Percentiles rank a stretch among this genome's conserved stretches.
Evolutionary conservation across 2,888 invertebrate species (phyloP).

Genomic region (Dicyrtomina minuta): DNA sequence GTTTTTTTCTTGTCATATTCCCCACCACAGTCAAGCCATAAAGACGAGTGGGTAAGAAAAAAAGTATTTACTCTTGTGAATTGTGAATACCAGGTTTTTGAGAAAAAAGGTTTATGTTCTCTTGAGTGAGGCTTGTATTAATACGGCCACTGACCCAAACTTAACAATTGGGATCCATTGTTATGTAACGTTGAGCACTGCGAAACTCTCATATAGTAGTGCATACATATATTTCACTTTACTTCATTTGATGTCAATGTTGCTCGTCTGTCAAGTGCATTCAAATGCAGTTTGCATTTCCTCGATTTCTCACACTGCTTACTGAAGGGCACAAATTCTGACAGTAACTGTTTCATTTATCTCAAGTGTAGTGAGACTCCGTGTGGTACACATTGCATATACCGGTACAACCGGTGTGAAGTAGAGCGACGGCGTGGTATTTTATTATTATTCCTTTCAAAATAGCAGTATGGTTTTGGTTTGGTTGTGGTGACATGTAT

Average conservation of each 20-base stretch:
- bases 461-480: too few relatives aligned
- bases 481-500: too few relatives aligned
- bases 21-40: slow-evolving; percentile 15
- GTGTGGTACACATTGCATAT: too few relatives aligned
- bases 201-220: too few relatives aligned
- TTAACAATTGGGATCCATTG: slow-evolving; percentile 7
- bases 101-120: slow-evolving; percentile 10
- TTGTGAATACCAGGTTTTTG: not conserved
- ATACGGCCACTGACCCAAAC: slow-evolving; percentile 25
- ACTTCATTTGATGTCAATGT: slow-evolving; percentile 8
- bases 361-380: too few relatives aligned
- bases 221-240: too few relatives aligned
- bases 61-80: slow-evolving; percentile 3
- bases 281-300: slow-evolving; percentile 17
- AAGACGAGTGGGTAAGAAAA: slow-evolving; percentile 10
- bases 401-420: too few relatives aligned
- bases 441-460: too few relatives aligned
- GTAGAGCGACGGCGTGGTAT: too few relatives aligned
- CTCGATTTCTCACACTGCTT: not conserved
- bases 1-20: slow-evolving; percentile 12
- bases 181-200: slow-evolving; percentile 1
- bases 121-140: slow-evolving; percentile 11
- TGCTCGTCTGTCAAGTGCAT: slow-evolving; percentile 8
- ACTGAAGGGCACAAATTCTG: slow-evolving; percentile 1
- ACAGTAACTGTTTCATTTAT: too few relatives aligned